These are phyloP conservation scores for Barypeithes pellucidus DNA, from an alignment of 2,888 invertebrate genomes.

Conservation along the genomic window DNA sequence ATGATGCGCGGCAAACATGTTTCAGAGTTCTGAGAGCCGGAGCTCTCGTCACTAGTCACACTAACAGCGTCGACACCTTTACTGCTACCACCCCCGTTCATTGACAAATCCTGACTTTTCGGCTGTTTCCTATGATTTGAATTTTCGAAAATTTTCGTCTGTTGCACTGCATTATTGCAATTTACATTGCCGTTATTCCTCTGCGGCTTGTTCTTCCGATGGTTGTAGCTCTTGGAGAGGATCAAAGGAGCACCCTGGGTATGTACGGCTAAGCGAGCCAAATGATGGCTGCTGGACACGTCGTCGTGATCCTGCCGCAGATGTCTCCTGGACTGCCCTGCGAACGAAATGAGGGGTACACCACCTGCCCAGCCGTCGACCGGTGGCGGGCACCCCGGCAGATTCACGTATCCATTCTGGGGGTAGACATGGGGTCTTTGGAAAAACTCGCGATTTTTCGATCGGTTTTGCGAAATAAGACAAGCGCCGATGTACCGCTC, in stretches of 20 bases:
- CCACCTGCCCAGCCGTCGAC: constrained; percentile 84
- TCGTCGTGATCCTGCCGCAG: constrained; percentile 44
- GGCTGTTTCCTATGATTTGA: constrained; percentile 61
- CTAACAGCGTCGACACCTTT: constrained; percentile 77
- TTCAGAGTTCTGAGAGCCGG: constrained; percentile 78
- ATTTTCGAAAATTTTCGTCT: constrained; percentile 57
- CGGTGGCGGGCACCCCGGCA: constrained; percentile 69
- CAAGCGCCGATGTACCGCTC: constrained; percentile 79
- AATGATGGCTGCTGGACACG: constrained; percentile 58
- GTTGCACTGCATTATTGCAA: constrained; percentile 54
- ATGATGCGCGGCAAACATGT: constrained; percentile 90
- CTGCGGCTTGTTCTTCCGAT: constrained; percentile 66
- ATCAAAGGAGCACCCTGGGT: constrained; percentile 91
- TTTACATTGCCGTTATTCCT: constrained; percentile 60
- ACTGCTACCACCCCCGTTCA: constrained; percentile 20
- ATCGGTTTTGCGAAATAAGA: constrained; percentile 69
- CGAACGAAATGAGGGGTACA: constrained; percentile 85
- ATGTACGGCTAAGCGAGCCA: constrained; percentile 86
- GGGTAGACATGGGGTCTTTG: constrained; percentile 60
- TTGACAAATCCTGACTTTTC: constrained; percentile 19
- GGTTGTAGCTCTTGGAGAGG: constrained; percentile 77
- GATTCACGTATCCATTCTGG: constrained; percentile 56
- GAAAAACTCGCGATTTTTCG: constrained; percentile 56
- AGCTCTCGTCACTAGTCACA: constrained; percentile 86
- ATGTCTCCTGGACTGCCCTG: constrained; percentile 72